Percentiles rank a stretch among this genome's conserved stretches.
Evolutionary conservation across 1,140 invertebrate genomes (phyloP).

Genomic region (Melanaphis sacchari): DNA sequence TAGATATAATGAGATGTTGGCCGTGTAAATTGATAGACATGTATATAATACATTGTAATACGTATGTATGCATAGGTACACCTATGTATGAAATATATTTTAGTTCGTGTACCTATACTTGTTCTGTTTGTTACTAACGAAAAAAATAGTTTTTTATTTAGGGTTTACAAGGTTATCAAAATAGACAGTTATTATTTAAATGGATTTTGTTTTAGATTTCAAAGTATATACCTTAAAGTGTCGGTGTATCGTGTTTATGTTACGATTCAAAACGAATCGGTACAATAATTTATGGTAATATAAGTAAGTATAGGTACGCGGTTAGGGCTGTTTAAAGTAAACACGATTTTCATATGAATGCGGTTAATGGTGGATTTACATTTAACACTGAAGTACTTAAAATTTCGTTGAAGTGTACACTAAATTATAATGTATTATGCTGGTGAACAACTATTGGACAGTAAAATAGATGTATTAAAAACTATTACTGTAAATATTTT

Average conservation of each 20-base stretch:
- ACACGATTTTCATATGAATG: not conserved
- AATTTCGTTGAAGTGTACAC: no score
- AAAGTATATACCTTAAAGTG: no score
- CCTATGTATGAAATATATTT: not conserved
- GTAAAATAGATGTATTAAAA: no score
- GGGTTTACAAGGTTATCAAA: slow-evolving; percentile 5
- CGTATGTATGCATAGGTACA: not conserved
- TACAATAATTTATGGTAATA: not conserved
- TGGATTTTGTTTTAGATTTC: not conserved
- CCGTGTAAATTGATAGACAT: slow-evolving; percentile 12
- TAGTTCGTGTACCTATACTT: not conserved
- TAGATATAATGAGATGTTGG: not conserved
- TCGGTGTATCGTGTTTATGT: not conserved
- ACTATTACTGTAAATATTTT: not conserved
- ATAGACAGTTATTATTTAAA: slow-evolving; percentile 18
- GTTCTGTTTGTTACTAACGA: not conserved
- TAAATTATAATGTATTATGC: no score
- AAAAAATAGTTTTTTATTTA: not conserved
- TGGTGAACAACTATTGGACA: no score
- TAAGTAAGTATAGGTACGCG: not conserved
- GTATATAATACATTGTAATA: not conserved
- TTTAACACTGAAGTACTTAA: no score
- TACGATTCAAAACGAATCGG: not conserved
- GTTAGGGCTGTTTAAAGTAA: not conserved
- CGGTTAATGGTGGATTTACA: not conserved